phyloP scores from a whole-genome alignment of 1,140 invertebrate genomes.

The Probaryconus sp. region DNA sequence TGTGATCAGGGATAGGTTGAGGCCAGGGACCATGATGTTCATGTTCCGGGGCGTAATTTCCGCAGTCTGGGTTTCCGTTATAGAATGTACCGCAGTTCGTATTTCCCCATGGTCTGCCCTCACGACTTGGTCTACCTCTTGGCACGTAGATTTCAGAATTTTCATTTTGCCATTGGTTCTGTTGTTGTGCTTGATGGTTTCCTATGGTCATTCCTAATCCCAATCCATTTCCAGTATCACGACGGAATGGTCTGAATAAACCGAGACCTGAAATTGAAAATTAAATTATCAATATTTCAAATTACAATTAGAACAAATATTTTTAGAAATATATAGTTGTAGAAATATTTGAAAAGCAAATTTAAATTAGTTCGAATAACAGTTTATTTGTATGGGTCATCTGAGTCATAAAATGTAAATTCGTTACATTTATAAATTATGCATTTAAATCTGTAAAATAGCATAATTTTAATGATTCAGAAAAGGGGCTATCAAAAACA shows the following conservation, averaged over 20 bases:
- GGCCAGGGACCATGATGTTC: neutral
- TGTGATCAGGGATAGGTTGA: conserved; percentile 8
- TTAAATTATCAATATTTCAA: no score
- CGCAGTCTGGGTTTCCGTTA: neutral
- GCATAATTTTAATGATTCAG: no score
- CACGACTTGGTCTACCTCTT: conserved; percentile 23
- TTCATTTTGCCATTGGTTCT: conserved; percentile 12
- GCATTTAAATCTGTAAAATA: no score
- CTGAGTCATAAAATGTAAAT: no score
- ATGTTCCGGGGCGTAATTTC: conserved; percentile 15
- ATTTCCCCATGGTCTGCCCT: conserved; percentile 3
- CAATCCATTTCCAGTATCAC: neutral
- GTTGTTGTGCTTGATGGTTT: conserved; percentile 19
- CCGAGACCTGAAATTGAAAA: conserved; percentile 25
- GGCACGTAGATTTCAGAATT: conserved; percentile 16
- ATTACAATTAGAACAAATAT: no score
- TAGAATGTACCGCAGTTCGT: conserved; percentile 10
- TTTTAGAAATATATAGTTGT: no score
- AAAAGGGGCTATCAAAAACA: no score
- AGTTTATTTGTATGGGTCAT: no score
- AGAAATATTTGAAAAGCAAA: no score
- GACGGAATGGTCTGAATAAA: conserved; percentile 10
- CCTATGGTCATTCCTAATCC: conserved; percentile 19
- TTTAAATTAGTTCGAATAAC: no score
- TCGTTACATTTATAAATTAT: no score